A percentile compares a stretch with the other conserved stretches of the same genome.
These are phyloP conservation scores for Dermochelys coriacea DNA, from an alignment of 2,797 vertebrate genomes.

Conservation along the genomic window DNA sequence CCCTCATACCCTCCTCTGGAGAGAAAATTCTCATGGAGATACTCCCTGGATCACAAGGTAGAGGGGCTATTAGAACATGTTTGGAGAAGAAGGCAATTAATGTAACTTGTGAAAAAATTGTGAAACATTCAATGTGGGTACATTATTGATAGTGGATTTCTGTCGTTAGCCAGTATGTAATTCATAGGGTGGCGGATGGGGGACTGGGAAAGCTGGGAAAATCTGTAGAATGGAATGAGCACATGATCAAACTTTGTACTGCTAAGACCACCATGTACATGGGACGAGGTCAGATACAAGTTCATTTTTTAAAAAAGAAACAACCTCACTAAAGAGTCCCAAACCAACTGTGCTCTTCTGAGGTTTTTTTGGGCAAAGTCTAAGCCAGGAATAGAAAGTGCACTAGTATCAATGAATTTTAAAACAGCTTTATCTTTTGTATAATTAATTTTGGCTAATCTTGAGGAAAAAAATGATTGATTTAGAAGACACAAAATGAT, in stretches of 20 bases:
- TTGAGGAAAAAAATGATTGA: constrained; percentile 59
- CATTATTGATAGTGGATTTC: background rate
- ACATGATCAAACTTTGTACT: background rate
- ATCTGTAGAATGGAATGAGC: background rate
- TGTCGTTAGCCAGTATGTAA: background rate
- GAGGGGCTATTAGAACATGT: background rate
- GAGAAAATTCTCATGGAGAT: background rate
- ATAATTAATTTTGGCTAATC: constrained; percentile 57
- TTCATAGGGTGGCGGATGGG: background rate
- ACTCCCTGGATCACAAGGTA: background rate
- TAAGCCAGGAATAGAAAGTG: constrained; percentile 7
- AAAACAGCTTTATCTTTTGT: constrained; percentile 36
- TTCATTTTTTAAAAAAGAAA: background rate
- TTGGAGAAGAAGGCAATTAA: background rate
- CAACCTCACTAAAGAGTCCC: background rate
- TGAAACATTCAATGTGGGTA: background rate
- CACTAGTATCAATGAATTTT: background rate
- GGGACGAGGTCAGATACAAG: background rate
- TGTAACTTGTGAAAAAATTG: background rate
- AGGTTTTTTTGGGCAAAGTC: background rate
- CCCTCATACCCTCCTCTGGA: background rate
- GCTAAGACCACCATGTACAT: background rate
- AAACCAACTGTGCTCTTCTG: background rate
- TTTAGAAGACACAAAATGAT: constrained; percentile 34
- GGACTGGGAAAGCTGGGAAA: background rate